A percentile compares a stretch with the other conserved stretches of the same genome.
phyloP scores from a whole-genome alignment of 1,140 invertebrate species.

The Xylocopa sonorina region DNA sequence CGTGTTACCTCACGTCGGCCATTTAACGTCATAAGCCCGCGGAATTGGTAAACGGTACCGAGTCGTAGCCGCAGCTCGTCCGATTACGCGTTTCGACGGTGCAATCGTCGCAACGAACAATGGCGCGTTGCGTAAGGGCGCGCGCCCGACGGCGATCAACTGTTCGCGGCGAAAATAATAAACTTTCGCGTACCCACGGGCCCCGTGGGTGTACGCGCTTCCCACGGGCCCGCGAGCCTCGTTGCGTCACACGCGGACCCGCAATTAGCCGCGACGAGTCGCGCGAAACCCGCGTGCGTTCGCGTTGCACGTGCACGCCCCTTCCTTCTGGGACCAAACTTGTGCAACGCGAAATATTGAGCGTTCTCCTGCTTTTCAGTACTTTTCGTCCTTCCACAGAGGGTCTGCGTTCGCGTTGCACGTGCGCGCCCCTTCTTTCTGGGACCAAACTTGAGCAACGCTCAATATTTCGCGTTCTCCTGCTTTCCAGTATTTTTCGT shows the following conservation, averaged over 20 bases:
- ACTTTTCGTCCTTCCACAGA: too few relatives aligned
- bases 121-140: constrained; percentile 27
- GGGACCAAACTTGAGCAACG: not conserved
- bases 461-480: too few relatives aligned
- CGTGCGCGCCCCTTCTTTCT: not conserved
- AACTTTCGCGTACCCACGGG: constrained; percentile 36
- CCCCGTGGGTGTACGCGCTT: constrained; percentile 13
- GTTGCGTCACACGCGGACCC: constrained; percentile 12
- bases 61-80: not conserved
- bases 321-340: not conserved
- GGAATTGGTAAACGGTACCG: not conserved
- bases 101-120: constrained; percentile 13
- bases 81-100: not conserved
- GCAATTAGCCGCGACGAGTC: constrained; percentile 27
- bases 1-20: too few relatives aligned
- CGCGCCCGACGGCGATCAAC: constrained; percentile 9
- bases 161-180: constrained; percentile 8
- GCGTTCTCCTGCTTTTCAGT: too few relatives aligned
- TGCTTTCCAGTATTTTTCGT: too few relatives aligned
- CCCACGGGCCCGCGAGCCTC: constrained; percentile 6
- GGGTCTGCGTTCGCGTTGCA: not conserved
- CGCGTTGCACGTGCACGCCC: not conserved
- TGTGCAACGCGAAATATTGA: not conserved
- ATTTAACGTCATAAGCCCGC: too few relatives aligned
- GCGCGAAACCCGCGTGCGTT: not conserved